Conservation (phyloP, 2,797 vertebrate genomes). For the Myripristis jacobus region DNA sequence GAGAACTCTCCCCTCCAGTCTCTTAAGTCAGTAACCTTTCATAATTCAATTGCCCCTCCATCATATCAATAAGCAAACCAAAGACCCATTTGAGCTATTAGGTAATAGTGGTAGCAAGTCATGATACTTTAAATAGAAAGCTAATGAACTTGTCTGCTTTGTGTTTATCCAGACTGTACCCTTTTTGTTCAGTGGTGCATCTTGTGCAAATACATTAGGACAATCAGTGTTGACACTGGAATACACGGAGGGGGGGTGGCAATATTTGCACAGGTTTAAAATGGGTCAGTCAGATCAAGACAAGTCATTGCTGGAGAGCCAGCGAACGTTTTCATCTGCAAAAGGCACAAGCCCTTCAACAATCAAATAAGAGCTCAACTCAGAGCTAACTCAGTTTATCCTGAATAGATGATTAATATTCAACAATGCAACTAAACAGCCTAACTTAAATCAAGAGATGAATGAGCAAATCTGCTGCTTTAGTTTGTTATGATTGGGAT, state of each 20-base stretch:
- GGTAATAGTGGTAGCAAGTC: slow-evolving; percentile 17
- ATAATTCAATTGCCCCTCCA: background rate
- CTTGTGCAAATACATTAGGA: slow-evolving; percentile 55
- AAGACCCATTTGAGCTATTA: background rate
- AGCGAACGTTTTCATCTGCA: background rate
- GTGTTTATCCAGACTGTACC: slow-evolving; percentile 40
- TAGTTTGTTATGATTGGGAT: no score
- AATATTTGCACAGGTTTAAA: slow-evolving; percentile 43
- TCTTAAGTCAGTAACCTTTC: background rate
- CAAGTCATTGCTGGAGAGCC: background rate
- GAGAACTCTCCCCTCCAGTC: background rate
- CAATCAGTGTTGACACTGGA: slow-evolving; percentile 51
- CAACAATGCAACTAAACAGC: no score
- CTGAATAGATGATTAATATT: no score
- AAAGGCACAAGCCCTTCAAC: background rate
- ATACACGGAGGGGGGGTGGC: slow-evolving; percentile 15
- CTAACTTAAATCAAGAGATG: no score
- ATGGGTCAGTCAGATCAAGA: slow-evolving; percentile 23
- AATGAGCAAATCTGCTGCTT: no score
- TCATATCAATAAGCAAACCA: background rate
- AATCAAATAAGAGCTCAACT: no score
- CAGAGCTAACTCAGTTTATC: no score
- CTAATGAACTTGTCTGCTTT: slow-evolving; percentile 36
- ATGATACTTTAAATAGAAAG: slow-evolving; percentile 1
- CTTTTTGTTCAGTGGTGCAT: slow-evolving; percentile 46